A percentile compares a stretch with the other conserved stretches of the same genome.
phyloP scores from a whole-genome alignment of 2,797 vertebrate genomes.

The Sebastes kiyomatsui region DNA sequence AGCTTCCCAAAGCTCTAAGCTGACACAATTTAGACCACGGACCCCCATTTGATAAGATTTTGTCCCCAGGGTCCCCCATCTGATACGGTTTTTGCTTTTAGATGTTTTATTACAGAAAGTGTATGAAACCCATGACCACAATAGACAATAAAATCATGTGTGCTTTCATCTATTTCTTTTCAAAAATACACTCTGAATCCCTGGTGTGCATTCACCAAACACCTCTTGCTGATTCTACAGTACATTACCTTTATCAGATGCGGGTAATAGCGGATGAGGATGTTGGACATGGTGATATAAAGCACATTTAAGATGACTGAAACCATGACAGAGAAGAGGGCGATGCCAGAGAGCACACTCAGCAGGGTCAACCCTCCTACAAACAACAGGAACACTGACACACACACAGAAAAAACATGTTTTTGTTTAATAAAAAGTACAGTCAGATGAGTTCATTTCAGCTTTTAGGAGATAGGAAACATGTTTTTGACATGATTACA shows the following conservation, averaged over 20 bases:
- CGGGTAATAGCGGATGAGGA: slow-evolving; percentile 24
- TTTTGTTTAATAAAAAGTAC: background rate
- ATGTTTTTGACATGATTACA: background rate
- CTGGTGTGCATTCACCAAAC: background rate
- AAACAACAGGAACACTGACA: slow-evolving; percentile 60
- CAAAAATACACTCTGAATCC: background rate
- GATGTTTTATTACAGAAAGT: too few species aligned
- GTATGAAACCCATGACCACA: too few species aligned
- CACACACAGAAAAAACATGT: background rate
- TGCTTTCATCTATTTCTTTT: background rate
- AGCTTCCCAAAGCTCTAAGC: too few species aligned
- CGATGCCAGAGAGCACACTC: slow-evolving; percentile 59
- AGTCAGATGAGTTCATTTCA: background rate
- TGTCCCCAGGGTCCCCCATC: too few species aligned
- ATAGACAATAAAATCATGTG: background rate
- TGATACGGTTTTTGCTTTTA: too few species aligned
- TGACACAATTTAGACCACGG: too few species aligned
- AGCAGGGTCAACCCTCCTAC: slow-evolving; percentile 59
- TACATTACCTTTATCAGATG: slow-evolving; percentile 39
- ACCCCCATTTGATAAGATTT: too few species aligned
- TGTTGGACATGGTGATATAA: slow-evolving; percentile 28
- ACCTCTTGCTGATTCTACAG: background rate
- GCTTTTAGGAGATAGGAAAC: background rate
- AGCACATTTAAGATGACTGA: slow-evolving; percentile 41
- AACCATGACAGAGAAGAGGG: slow-evolving; percentile 57